These are phyloP conservation scores for Leptatherina wallacei DNA, from an alignment of 2,797 vertebrate genomes.

Conservation along the genomic window DNA sequence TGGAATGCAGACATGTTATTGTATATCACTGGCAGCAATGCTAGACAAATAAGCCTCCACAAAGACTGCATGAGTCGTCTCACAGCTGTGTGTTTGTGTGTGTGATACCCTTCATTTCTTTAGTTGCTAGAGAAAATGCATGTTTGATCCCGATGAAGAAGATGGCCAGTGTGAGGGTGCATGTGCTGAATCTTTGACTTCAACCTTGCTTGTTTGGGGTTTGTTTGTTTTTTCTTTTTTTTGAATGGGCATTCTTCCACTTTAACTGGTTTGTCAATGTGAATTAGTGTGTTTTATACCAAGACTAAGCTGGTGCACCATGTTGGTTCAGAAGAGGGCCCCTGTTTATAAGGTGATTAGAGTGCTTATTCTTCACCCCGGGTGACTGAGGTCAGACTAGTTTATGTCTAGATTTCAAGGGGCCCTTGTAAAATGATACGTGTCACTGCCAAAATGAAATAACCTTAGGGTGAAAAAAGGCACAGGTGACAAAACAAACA, in stretches of 20 bases:
- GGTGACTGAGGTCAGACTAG: conserved; percentile 79
- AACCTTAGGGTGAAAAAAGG: conserved; percentile 50
- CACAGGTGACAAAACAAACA: conserved; percentile 73
- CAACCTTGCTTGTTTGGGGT: not conserved
- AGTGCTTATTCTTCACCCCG: conserved; percentile 61
- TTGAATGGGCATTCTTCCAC: not conserved
- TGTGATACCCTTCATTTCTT: conserved; percentile 26
- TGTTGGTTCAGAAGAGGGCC: conserved; percentile 62
- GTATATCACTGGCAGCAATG: conserved; percentile 46
- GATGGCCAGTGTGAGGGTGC: not conserved
- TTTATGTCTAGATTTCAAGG: conserved; percentile 71
- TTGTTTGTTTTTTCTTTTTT: not conserved
- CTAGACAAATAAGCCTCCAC: conserved; percentile 64
- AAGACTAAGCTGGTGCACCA: conserved; percentile 19
- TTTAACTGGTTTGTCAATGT: conserved; percentile 10
- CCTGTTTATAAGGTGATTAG: conserved; percentile 78
- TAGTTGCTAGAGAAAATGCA: conserved; percentile 27
- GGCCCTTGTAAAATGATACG: conserved; percentile 71
- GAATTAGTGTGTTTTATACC: conserved; percentile 42
- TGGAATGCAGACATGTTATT: conserved; percentile 73
- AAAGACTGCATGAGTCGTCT: conserved; percentile 45
- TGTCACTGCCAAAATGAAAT: conserved; percentile 67
- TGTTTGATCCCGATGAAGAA: conserved; percentile 21
- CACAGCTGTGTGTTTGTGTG: conserved; percentile 53
- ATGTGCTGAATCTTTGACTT: conserved; percentile 7